phyloP scores from a whole-genome alignment of 2,888 invertebrate genomes.

The Mimachlamys varia region DNA sequence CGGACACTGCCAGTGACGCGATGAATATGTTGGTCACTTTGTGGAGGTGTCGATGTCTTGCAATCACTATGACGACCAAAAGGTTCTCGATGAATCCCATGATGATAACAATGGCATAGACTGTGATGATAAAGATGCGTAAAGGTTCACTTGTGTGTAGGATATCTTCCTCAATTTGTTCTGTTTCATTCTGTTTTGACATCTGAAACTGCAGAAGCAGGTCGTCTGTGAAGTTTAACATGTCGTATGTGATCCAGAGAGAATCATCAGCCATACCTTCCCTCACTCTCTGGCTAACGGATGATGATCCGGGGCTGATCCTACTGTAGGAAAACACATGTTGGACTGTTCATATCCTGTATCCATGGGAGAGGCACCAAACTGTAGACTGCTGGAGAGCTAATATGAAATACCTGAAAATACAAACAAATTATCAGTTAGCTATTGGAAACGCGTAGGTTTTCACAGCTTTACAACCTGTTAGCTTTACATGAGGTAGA shows the following conservation, averaged over 20 bases:
- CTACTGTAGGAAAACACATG: background rate
- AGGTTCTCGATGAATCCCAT: constrained; percentile 77
- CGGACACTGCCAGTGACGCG: constrained; percentile 76
- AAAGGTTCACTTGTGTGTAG: constrained; percentile 70
- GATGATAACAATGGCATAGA: constrained; percentile 75
- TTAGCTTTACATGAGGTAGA: no score
- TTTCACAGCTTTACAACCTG: background rate
- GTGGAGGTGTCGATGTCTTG: constrained; percentile 72
- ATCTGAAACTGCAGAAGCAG: constrained; percentile 84
- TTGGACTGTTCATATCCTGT: background rate
- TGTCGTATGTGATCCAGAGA: constrained; percentile 56
- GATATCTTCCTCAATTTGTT: constrained; percentile 65
- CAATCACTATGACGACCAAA: constrained; percentile 74
- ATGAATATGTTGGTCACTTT: constrained; percentile 80
- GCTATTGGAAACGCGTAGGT: background rate
- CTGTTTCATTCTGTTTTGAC: constrained; percentile 63
- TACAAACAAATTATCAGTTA: constrained; percentile 2
- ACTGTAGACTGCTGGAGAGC: background rate
- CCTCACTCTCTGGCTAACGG: constrained; percentile 6
- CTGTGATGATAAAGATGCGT: constrained; percentile 72
- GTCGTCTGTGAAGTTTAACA: constrained; percentile 64
- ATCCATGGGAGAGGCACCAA: background rate
- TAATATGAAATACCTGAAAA: background rate
- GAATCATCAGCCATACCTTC: constrained; percentile 48
- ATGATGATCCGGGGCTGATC: background rate